A percentile compares a stretch with the other conserved stretches of the same genome.
Evolutionary conservation across 2,797 vertebrate genomes (phyloP).

Genomic region (Onychomys leucogaster): DNA sequence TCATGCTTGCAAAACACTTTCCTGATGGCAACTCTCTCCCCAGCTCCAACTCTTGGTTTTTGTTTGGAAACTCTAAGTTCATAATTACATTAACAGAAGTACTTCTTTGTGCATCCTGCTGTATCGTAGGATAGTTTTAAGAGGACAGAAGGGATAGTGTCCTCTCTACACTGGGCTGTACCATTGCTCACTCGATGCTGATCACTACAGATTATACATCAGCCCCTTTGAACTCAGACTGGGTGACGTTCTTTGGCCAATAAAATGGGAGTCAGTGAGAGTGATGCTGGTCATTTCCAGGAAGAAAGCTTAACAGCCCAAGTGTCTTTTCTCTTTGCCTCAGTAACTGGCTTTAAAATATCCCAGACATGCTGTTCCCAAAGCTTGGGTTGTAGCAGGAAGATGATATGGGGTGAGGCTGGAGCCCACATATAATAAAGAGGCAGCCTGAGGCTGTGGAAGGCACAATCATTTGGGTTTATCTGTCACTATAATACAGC

Average conservation of each 20-base stretch:
- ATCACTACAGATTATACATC: not conserved
- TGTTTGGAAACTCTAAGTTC: not conserved
- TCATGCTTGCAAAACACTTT: not conserved
- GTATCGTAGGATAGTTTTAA: not conserved
- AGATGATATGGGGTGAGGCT: not conserved
- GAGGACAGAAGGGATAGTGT: not conserved
- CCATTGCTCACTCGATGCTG: not conserved
- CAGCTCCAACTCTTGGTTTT: not conserved
- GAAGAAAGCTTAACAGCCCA: not conserved
- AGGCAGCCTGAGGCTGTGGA: not conserved
- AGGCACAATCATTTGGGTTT: not conserved
- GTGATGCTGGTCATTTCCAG: not conserved
- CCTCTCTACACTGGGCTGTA: not conserved
- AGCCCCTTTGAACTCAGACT: not conserved
- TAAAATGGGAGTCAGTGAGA: constrained; percentile 3
- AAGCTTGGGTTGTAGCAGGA: not conserved
- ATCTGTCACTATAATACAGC: not conserved
- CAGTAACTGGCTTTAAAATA: not conserved
- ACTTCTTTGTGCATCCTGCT: not conserved
- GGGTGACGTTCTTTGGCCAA: not conserved
- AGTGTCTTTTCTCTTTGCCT: constrained; percentile 10
- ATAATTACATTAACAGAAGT: not conserved
- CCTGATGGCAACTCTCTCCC: not conserved
- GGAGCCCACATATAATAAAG: not conserved
- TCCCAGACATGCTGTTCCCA: not conserved